Evolutionary conservation across 2,113 vertebrate species (phyloP), one percentile per base, ranked within the genome.

Genomic region (Puffinus mauretanicus): DNA sequence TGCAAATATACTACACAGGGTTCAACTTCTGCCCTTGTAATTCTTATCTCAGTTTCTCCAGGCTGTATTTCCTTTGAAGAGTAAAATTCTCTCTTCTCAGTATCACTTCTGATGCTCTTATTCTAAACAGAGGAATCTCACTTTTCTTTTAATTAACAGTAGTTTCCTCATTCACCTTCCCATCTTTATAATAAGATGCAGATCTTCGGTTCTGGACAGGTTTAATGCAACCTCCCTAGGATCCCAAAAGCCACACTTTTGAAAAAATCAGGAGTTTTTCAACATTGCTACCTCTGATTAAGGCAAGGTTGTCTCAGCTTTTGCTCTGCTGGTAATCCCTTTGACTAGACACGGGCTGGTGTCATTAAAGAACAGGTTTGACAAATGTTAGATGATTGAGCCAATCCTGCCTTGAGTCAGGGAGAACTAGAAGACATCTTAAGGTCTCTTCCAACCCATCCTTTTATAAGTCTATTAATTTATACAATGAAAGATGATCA

Each of bases 51-150:
- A 51, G 54, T 85, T 86, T 90, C 82, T 93, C 32, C 84, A 82
- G 93, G 87, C 36, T 93, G 16, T 51, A 46, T 77, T 72, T 81
- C 46, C 66, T 96, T 91, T 91, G 93, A 95, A 89, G 65, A 82
- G 22, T 16, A 72, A 79, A 96, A 85, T 17, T 1, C 2, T 71
- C 44, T 79, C 44, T 85, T 82, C 29, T 60, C 38, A 65, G 34
- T 79, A 70, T 71, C 72, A 57, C 18, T 91, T 91, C 54, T 46
- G 30, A 65, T 61, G 72, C 30, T 78, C 21, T 73, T 27, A 67
- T 16, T 85, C 49, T 79, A 77, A 95, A 73, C 38, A 91, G 30
- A 86, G 66, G 24, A 79, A 61, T 49, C 61, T 90, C 58, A 46
- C 16, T 94, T 94, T 86, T 57, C 40, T 69, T 86, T 79, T 90